Percentiles rank a stretch among this genome's conserved stretches.
Evolutionary conservation across 1,140 invertebrate species (phyloP).

Genomic region (Caenorhabditis brenneri): DNA sequence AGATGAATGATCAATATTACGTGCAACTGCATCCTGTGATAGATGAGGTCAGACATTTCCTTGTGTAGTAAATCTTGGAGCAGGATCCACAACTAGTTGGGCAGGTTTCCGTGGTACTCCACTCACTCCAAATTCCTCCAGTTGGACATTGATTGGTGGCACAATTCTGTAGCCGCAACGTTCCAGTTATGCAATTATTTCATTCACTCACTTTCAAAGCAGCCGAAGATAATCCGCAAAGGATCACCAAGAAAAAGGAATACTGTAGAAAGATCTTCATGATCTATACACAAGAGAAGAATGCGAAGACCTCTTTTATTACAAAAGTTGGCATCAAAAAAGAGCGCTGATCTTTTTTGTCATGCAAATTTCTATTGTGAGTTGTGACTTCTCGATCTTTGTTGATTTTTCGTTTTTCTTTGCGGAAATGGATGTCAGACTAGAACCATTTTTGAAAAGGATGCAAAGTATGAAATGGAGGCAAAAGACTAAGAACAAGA

Average conservation of each 20-base stretch:
- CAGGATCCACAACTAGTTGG: background rate
- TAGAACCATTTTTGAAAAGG: background rate
- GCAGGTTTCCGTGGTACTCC: background rate
- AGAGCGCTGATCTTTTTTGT: background rate
- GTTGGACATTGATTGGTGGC: background rate
- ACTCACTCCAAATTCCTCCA: slow-evolving; percentile 1
- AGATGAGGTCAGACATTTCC: background rate
- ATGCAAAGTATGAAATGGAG: no score
- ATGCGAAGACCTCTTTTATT: background rate
- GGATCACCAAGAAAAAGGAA: no score
- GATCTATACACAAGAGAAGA: no score
- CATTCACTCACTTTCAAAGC: background rate
- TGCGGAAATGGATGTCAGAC: background rate
- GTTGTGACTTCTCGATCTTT: no score
- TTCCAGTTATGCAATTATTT: no score
- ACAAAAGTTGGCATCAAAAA: no score
- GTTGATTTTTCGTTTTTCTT: background rate
- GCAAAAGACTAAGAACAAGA: no score
- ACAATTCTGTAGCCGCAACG: background rate
- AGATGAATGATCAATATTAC: background rate
- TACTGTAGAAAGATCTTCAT: no score
- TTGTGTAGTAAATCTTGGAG: background rate
- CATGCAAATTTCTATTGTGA: background rate
- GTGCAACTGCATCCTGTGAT: background rate
- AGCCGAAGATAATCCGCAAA: no score